A percentile compares a stretch with the other conserved stretches of the same genome.
Evolutionary conservation across 2,113 vertebrate species (phyloP).

Genomic region (Podarcis muralis): DNA sequence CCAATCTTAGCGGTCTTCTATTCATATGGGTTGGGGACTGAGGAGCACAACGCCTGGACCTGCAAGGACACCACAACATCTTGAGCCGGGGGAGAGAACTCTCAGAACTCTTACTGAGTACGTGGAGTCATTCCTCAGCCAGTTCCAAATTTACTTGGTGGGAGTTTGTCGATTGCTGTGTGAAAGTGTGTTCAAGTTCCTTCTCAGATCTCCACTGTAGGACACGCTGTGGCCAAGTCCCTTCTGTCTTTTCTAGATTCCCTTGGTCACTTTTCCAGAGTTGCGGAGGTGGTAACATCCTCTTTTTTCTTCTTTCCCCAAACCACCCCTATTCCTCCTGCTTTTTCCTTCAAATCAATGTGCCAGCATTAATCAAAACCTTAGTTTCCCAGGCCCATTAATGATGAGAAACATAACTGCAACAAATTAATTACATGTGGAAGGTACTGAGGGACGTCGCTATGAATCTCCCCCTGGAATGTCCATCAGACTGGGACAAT

Average conservation of each 20-base stretch:
- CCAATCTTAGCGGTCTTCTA: no score
- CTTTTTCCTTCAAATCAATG: not conserved
- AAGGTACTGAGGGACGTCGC: not conserved
- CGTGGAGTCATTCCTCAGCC: not conserved
- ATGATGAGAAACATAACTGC: constrained; percentile 5
- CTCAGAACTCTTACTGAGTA: not conserved
- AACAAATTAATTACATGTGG: not conserved
- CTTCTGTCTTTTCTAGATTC: not conserved
- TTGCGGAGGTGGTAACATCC: no score
- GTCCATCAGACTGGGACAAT: not conserved
- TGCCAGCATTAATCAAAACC: not conserved
- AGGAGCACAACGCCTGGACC: no score
- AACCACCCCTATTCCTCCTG: not conserved
- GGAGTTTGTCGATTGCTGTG: not conserved
- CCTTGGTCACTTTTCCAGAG: not conserved
- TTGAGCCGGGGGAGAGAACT: not conserved
- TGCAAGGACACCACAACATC: not conserved
- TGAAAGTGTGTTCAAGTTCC: not conserved
- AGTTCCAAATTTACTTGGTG: not conserved
- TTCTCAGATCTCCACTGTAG: not conserved
- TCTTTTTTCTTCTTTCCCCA: not conserved
- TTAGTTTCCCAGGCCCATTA: not conserved
- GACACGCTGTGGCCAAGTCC: not conserved
- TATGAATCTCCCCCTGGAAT: not conserved
- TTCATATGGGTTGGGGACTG: no score